Base-by-base conservation (phyloP, 2,888 invertebrate species). In the Pimpla rufipes region DNA sequence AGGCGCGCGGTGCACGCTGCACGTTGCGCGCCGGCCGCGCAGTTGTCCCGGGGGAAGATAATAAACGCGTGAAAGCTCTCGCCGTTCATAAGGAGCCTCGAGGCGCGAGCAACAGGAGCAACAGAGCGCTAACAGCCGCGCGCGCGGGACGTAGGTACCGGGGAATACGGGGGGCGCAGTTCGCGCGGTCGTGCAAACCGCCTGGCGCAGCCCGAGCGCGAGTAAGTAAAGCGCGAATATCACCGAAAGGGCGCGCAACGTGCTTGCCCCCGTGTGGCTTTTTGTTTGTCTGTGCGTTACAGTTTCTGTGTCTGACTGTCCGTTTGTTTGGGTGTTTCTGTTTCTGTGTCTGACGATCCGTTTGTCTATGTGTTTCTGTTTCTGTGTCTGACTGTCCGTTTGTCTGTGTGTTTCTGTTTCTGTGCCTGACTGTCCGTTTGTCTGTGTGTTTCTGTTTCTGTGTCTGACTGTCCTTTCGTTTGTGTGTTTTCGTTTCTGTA, bases 1-100 rank as follows among this genome's bases (percentile, higher is more conserved):
- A 5, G 66, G 29, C 35, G 11, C 62, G 37, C 29, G 64, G n/a
- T n/a, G n/a, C n/a, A n/a, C n/a, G n/a, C n/a, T n/a, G n/a, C n/a
- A n/a, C n/a, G n/a, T n/a, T n/a, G n/a, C n/a, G n/a, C n/a, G n/a
- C n/a, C n/a, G n/a, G n/a, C n/a, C 18, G 47, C 64, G 45, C 79
- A 70, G 78, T 82, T 45, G 74, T 82, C 82, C 64, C 78, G 29
- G 50, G 79, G 82, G 82, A 75, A 70, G 78, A 82, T 82, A 82
- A 82, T 82, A 82, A 82, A 82, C 82, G 82, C 79, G 82, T 57
- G 82, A 82, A 82, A 82, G 82, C 82, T 82, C 78, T 79, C 79
- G 74, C n/a, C 79, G 55, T 66, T 75, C 74, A 62, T 78, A 70
- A 82, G 68, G 82, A 74, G 67, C 40, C 59, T 18, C 57, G 73